A percentile compares a stretch with the other conserved stretches of the same genome.
phyloP scores from a whole-genome alignment of 2,888 invertebrate species.

The Agriopis aurantiaria region DNA sequence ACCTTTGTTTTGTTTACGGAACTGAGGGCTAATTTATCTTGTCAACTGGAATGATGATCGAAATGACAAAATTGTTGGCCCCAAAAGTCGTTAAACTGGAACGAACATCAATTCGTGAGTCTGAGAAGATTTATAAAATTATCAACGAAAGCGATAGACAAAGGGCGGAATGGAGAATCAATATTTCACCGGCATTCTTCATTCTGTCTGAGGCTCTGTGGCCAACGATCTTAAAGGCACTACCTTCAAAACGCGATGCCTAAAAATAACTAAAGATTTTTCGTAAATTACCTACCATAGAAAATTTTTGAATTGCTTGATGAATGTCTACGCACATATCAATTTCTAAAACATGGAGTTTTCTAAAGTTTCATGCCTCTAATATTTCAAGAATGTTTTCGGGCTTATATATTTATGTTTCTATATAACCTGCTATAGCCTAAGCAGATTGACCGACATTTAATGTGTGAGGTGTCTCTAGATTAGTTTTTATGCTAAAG shows the following conservation, averaged over 20 bases:
- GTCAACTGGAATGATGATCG: conserved; percentile 26
- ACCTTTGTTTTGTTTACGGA: conserved; percentile 33
- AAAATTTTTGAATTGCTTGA: too few species aligned
- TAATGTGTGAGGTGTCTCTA: too few species aligned
- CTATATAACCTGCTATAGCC: too few species aligned
- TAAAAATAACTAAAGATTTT: background rate
- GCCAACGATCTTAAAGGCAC: conserved; percentile 36
- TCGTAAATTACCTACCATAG: background rate
- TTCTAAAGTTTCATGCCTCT: too few species aligned
- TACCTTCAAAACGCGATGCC: conserved; percentile 9
- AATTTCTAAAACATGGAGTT: too few species aligned
- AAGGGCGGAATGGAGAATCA: conserved; percentile 50
- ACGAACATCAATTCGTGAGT: conserved; percentile 38
- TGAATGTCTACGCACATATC: too few species aligned
- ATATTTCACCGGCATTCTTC: conserved; percentile 55
- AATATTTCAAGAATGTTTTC: too few species aligned
- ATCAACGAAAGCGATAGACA: conserved; percentile 50
- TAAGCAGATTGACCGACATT: too few species aligned
- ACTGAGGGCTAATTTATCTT: conserved; percentile 27
- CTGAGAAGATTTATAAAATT: conserved; percentile 43
- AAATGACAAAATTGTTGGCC: conserved; percentile 36
- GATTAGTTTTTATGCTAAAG: too few species aligned
- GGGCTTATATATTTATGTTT: too few species aligned
- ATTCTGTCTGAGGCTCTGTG: conserved; percentile 41
- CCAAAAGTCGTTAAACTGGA: conserved; percentile 30